These are phyloP conservation scores for Heliconius melpomene DNA, from an alignment of 1,140 invertebrate genomes.

Conservation along the genomic window DNA sequence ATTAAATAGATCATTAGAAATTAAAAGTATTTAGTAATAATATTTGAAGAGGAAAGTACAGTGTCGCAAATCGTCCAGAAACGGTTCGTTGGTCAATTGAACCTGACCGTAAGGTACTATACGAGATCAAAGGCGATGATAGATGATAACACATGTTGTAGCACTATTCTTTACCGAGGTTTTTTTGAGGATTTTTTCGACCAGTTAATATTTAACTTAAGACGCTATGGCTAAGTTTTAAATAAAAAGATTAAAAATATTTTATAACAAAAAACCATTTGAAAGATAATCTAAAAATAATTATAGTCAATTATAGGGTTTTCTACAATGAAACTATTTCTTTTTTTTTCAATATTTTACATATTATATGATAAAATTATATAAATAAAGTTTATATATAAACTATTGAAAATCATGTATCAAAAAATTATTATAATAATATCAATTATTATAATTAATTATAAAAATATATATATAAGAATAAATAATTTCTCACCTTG, in stretches of 20 bases:
- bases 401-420: too few relatives aligned
- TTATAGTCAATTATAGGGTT: too few relatives aligned
- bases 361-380: too few relatives aligned
- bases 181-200: not conserved
- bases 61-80: constrained; percentile 58
- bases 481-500: constrained; percentile 60
- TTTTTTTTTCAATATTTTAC: too few relatives aligned
- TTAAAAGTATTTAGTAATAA: constrained; percentile 40
- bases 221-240: not conserved
- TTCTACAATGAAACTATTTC: too few relatives aligned
- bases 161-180: not conserved
- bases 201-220: not conserved
- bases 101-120: constrained; percentile 38
- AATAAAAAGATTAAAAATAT: not conserved
- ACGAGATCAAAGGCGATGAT: constrained; percentile 26
- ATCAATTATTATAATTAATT: not conserved
- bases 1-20: not conserved
- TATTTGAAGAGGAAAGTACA: constrained; percentile 36
- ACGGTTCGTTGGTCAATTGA: constrained; percentile 60
- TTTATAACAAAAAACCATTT: not conserved
- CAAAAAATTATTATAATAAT: too few relatives aligned
- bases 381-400: too few relatives aligned
- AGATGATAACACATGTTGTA: constrained; percentile 32
- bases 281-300: too few relatives aligned
- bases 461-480: constrained; percentile 16